Conservation (phyloP, 2,113 vertebrate genomes). For the Mormoops blainvillei region DNA sequence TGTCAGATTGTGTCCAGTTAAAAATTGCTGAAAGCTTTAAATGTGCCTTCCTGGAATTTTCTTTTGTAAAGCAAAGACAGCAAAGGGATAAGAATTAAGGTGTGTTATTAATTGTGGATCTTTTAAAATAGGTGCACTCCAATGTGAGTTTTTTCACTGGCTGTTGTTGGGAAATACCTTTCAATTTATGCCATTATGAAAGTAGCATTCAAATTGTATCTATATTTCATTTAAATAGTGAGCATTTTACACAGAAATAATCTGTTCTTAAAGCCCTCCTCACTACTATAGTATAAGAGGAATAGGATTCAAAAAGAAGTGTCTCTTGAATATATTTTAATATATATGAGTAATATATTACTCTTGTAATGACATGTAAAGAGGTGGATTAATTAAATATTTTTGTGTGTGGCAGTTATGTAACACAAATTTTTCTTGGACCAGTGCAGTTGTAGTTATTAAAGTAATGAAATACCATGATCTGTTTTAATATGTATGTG, state of each 20-base stretch:
- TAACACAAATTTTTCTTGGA: slow-evolving; percentile 66
- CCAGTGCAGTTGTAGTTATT: slow-evolving; percentile 39
- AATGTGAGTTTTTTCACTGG: slow-evolving; percentile 71
- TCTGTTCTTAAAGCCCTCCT: slow-evolving; percentile 38
- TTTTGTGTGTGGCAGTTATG: slow-evolving; percentile 66
- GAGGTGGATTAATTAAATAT: slow-evolving; percentile 55
- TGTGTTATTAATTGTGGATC: slow-evolving; percentile 74
- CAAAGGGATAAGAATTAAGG: slow-evolving; percentile 44
- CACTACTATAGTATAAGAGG: slow-evolving; percentile 54
- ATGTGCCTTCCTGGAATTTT: slow-evolving; percentile 76
- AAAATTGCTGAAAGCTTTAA: slow-evolving; percentile 80
- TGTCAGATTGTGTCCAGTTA: slow-evolving; percentile 80
- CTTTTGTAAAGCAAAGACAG: slow-evolving; percentile 69
- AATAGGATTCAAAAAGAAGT: slow-evolving; percentile 17
- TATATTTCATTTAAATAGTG: slow-evolving; percentile 54
- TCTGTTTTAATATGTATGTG: slow-evolving; percentile 1
- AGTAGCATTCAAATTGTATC: slow-evolving; percentile 65
- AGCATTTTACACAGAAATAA: slow-evolving; percentile 54
- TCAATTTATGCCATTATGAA: slow-evolving; percentile 65
- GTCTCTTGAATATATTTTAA: not conserved
- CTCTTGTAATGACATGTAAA: slow-evolving; percentile 40
- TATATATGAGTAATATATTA: not conserved
- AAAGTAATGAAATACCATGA: slow-evolving; percentile 9
- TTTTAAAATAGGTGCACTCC: slow-evolving; percentile 71
- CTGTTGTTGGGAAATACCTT: slow-evolving; percentile 62